Evolutionary conservation across 2,888 invertebrate species (phyloP), one percentile per base, ranked within the genome.

Genomic region (Sepioteuthis lessoniana): DNA sequence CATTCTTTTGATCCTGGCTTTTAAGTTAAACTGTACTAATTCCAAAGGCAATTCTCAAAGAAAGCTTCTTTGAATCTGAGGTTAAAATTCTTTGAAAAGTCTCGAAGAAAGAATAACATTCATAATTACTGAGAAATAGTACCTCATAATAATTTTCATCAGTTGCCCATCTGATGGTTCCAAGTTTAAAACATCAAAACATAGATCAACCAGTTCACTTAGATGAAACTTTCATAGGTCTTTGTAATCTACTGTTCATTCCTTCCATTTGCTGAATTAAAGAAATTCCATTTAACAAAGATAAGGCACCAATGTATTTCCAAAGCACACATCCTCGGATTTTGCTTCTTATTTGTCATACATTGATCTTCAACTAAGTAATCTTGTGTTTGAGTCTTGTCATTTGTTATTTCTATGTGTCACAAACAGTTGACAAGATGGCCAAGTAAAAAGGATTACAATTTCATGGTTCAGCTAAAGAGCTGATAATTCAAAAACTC

Each of bases 1-100:
- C 3, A n/a, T 76, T 76, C 76, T 76, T 76, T 76, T 76, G 76
- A 76, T 76, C n/a, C 76, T 76, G 76, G 76, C 76, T 76, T 76
- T 76, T 76, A 76, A 76, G n/a, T 76, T 76, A 76, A 76, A 76
- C n/a, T n/a, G n/a, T 13, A n/a, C 76, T n/a, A n/a, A 76, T 76
- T 76, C 76, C n/a, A 76, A 76, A 76, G n/a, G 76, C 76, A 76
- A 76, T 76, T 76, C 76, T 76, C n/a, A 76, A 35, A 76, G 76
- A 76, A n/a, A 76, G 76, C 76, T 13, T 76, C 76, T 76, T 76
- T 76, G 76, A 76, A 76, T 76, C 76, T 35, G n/a, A 76, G n/a
- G 25, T 16, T 76, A n/a, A n/a, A 76, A n/a, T 76, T 76, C 76
- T 76, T 76, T 76, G 76, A 76, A 76, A 76, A 76, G 76, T n/a